Percentiles rank a stretch among this genome's conserved stretches.
Evolutionary conservation across 2,888 invertebrate species (phyloP).

Genomic region (Neoascia interrupta): DNA sequence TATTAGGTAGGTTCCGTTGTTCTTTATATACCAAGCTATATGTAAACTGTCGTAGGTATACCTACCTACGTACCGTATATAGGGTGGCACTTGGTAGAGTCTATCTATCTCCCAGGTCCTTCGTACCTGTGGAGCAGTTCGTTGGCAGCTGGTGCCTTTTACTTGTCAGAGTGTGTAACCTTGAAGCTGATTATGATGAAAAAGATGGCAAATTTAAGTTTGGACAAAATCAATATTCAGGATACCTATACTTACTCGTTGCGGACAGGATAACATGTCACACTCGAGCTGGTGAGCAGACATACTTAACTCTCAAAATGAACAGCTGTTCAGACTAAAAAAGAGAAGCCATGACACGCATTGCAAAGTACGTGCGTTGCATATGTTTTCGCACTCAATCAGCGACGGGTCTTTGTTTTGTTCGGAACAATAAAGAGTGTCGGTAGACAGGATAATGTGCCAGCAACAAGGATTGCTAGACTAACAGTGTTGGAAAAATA

Average conservation of each 20-base stretch:
- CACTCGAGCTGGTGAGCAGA: not conserved
- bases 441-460: slow-evolving; percentile 29
- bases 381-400: slow-evolving; percentile 59
- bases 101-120: slow-evolving; percentile 60
- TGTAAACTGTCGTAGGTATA: not conserved
- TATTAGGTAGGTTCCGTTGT: slow-evolving; percentile 61
- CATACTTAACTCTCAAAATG: slow-evolving; percentile 36
- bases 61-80: slow-evolving; percentile 20
- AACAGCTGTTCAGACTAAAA: slow-evolving; percentile 57
- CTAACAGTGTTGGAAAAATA: not conserved
- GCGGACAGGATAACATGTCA: slow-evolving; percentile 47
- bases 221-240: slow-evolving; percentile 63
- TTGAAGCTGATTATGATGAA: slow-evolving; percentile 62
- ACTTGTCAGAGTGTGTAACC: slow-evolving; percentile 36
- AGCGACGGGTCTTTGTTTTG: slow-evolving; percentile 21
- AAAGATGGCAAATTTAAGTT: slow-evolving; percentile 45
- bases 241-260: slow-evolving; percentile 28
- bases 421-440: slow-evolving; percentile 25
- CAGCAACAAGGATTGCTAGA: not conserved
- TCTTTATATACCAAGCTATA: slow-evolving; percentile 10
- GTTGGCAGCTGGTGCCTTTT: slow-evolving; percentile 36
- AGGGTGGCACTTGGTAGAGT: slow-evolving; percentile 45
- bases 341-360: slow-evolving; percentile 51
- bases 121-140: slow-evolving; percentile 60
- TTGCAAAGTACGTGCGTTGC: slow-evolving; percentile 61